phyloP scores from a whole-genome alignment of 2,888 invertebrate species.

The Heteropelma amictum region DNA sequence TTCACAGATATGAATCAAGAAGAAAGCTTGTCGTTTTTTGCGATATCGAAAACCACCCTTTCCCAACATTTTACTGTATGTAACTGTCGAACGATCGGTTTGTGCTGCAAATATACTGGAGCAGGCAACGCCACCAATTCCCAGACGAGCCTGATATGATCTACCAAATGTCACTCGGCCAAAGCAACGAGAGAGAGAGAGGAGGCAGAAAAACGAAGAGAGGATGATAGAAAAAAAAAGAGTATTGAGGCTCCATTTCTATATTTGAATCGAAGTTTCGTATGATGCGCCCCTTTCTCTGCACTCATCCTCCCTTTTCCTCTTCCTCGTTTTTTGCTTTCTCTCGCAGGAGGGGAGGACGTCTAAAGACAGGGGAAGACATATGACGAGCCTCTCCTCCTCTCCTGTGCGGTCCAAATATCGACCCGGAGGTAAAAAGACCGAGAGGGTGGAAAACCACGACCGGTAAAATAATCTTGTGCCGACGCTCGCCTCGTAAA shows the following conservation, averaged over 20 bases:
- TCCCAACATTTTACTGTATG: not conserved
- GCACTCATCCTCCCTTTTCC: constrained; percentile 15
- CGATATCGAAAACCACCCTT: constrained; percentile 31
- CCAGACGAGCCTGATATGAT: constrained; percentile 66
- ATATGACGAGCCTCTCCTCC: constrained; percentile 32
- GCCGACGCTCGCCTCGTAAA: constrained; percentile 49
- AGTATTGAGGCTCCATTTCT: constrained; percentile 55
- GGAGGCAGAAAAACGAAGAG: constrained; percentile 71
- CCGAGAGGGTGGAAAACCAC: constrained; percentile 25
- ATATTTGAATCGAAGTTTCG: constrained; percentile 60
- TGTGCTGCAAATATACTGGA: constrained; percentile 19
- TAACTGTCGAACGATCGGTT: constrained; percentile 46
- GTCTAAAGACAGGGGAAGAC: not conserved
- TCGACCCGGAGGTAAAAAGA: constrained; percentile 35
- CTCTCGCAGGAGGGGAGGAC: not conserved
- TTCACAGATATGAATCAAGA: not conserved
- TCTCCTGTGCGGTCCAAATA: constrained; percentile 34
- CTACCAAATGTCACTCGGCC: constrained; percentile 75
- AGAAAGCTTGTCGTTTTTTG: constrained; percentile 15
- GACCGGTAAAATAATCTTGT: constrained; percentile 34
- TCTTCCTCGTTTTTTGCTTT: constrained; percentile 28
- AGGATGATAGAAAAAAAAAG: constrained; percentile 62
- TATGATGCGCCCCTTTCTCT: constrained; percentile 37
- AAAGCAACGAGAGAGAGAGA: constrained; percentile 76
- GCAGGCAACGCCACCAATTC: constrained; percentile 59